phyloP scores from a whole-genome alignment of 2,797 vertebrate genomes.

The Ctenopoma multispine region DNA sequence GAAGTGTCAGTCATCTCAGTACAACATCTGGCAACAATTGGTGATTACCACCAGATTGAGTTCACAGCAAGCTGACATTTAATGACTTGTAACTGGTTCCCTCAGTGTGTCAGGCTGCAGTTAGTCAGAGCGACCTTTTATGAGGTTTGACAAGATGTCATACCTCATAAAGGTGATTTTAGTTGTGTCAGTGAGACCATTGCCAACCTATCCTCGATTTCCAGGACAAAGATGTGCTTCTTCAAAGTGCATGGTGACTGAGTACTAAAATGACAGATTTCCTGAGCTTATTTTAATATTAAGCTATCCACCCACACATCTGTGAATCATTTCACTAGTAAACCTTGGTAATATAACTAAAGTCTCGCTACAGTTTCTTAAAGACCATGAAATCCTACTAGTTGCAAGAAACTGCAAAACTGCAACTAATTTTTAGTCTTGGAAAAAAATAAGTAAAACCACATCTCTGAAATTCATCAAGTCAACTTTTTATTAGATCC shows the following conservation, averaged over 20 bases:
- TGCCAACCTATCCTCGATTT: not conserved
- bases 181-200: constrained; percentile 4
- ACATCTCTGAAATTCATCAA: constrained; percentile 26
- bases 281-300: constrained; percentile 9
- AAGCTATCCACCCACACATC: constrained; percentile 17
- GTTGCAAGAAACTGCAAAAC: constrained; percentile 11
- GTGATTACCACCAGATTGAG: constrained; percentile 42
- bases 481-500: constrained; percentile 18
- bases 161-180: constrained; percentile 18
- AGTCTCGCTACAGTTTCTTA: not conserved
- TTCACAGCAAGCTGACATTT: constrained; percentile 47
- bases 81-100: constrained; percentile 50
- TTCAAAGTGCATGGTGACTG: constrained; percentile 7
- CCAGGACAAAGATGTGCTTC: not conserved
- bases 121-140: constrained; percentile 40
- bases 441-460: constrained; percentile 28
- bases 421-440: not conserved
- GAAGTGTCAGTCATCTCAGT: constrained; percentile 13
- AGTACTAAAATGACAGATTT: constrained; percentile 15
- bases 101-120: not conserved
- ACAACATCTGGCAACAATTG: constrained; percentile 20
- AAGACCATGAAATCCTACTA: not conserved
- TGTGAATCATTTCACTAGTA: constrained; percentile 15
- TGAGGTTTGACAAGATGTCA: too few relatives aligned
- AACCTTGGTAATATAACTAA: constrained; percentile 20